Base-by-base conservation (phyloP, 2,113 vertebrate species). In the Ariopsis seemanni region DNA sequence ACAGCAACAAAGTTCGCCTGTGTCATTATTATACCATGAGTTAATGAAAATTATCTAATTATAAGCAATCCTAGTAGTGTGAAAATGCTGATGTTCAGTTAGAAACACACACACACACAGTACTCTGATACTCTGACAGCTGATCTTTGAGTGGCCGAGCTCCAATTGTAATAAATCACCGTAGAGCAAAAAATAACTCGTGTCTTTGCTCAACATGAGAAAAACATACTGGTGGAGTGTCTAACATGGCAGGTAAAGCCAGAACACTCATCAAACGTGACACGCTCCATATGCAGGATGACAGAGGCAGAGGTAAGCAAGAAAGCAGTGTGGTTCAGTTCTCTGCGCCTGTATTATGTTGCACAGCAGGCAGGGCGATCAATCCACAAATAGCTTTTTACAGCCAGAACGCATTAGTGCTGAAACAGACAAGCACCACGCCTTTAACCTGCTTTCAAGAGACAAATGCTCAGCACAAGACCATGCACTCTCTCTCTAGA, bases 381-480 rank as follows among this genome's bases (percentile, higher is more conserved):
- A 89, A 90, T 89, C 58, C 71, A 85, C 83, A 89, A 87, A 90
- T 80, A 84, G 87, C 82, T 50, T 90, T 86, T 89, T 89, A 89
- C 84, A 79, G 60, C 84, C 82, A 78, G 71, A 89, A 67, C 57
- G 71, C 85, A 78, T 83, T 82, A 84, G 78, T 89, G 88, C 90
- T 87, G 86, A 89, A 90, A 65, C 85, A 74, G 89, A 85, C 72
- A 20, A 79, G 82, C 58, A 83, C 86, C 86, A 77, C 81, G 81
- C 71, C 87, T 89, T 60, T 78, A 87, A 78, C 86, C 87, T 87
- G 63, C 63, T 75, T 75, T 83, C 52, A 82, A 55, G 34, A 83
- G 67, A 69, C 25, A 78, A 84, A 62, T 34, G 78, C n/a, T 52
- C 55, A 79, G 27, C 65, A 12, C n/a, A 62, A 14, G 80, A 75